Evolutionary conservation across 2,888 invertebrate genomes (phyloP).

Genomic region (Clunio marinus): DNA sequence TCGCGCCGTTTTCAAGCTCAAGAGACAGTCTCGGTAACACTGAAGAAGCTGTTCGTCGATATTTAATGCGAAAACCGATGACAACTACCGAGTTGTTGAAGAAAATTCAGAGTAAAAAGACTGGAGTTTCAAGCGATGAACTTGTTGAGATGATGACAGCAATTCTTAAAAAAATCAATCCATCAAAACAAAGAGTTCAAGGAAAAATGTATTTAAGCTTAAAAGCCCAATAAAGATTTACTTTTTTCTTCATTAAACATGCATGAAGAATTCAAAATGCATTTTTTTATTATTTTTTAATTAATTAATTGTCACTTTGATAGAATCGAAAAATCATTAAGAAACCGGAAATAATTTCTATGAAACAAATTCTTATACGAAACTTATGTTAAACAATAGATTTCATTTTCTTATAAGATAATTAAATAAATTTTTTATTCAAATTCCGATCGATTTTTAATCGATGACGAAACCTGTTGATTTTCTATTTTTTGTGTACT

Average conservation of each 20-base stretch:
- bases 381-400: too few species aligned
- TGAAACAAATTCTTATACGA: too few species aligned
- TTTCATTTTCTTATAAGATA: too few species aligned
- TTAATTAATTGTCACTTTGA: background rate
- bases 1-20: conserved; percentile 47
- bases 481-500: too few species aligned
- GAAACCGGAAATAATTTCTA: too few species aligned
- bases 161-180: conserved; percentile 91
- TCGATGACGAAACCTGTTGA: too few species aligned
- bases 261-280: background rate
- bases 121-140: conserved; percentile 83
- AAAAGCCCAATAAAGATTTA: conserved; percentile 54
- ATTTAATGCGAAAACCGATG: conserved; percentile 94
- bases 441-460: too few species aligned
- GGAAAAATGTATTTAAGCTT: conserved; percentile 92
- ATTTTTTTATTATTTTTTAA: background rate
- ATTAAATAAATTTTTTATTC: too few species aligned
- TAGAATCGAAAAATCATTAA: too few species aligned
- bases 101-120: conserved; percentile 92
- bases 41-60: conserved; percentile 90
- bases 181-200: conserved; percentile 85
- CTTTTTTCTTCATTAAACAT: too few species aligned
- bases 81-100: conserved; percentile 92
- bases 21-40: conserved; percentile 76
- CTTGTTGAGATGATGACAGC: conserved; percentile 91